These are phyloP conservation scores for Diachasma alloeum DNA, from an alignment of 1,140 invertebrate genomes.

Conservation along the genomic window DNA sequence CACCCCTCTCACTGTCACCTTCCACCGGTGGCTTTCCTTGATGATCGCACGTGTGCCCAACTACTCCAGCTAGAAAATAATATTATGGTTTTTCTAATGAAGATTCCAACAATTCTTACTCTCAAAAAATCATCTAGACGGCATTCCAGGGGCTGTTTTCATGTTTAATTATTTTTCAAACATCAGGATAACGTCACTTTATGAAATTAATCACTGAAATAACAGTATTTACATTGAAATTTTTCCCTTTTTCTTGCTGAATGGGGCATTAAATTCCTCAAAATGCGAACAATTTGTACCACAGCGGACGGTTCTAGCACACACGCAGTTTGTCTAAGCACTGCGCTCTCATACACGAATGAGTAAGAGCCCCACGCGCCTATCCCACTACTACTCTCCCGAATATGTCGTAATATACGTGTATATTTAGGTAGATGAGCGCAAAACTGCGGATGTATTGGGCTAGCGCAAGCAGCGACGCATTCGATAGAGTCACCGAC, in stretches of 20 bases:
- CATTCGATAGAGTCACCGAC: background rate
- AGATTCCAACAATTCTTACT: background rate
- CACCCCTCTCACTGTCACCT: slow-evolving; percentile 56
- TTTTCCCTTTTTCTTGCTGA: background rate
- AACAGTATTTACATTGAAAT: no score
- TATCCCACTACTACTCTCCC: background rate
- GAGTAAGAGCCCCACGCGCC: background rate
- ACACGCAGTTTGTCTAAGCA: slow-evolving; percentile 9
- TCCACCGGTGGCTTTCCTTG: slow-evolving; percentile 52
- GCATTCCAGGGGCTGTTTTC: no score
- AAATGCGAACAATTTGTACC: background rate
- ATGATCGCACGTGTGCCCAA: slow-evolving; percentile 58
- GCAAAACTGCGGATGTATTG: background rate
- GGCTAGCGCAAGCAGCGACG: background rate
- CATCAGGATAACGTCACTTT: background rate
- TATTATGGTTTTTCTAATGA: background rate
- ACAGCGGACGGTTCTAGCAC: background rate
- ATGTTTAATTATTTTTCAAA: background rate
- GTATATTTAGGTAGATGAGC: background rate
- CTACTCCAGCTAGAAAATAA: slow-evolving; percentile 53
- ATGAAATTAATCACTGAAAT: no score
- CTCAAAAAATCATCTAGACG: no score
- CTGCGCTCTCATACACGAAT: slow-evolving; percentile 10
- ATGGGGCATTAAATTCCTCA: background rate
- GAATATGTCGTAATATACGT: background rate